Base-by-base conservation (phyloP, 2,797 vertebrate genomes). In the Parauchenoglanis ngamensis region DNA sequence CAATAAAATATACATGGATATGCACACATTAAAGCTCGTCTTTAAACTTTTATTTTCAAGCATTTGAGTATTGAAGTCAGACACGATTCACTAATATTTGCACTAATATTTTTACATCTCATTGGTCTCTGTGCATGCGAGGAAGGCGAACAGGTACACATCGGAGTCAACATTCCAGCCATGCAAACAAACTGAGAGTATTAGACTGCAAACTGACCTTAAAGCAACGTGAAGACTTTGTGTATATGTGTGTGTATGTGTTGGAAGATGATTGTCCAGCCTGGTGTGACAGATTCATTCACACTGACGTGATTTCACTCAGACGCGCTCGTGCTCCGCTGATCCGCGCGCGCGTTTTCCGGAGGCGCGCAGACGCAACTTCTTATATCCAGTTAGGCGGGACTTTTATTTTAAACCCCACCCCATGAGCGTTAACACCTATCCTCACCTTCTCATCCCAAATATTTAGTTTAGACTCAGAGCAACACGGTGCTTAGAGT, bases 361-460 rank as follows among this genome's bases (percentile, higher is more conserved):
- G 35, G 61, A 25, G 31, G 1, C 57, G 35, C 23, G 59, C 80
- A 63, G 46, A 59, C 68, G 85, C 83, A 82, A 81, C 89, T 85
- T 63, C 87, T 92, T 91, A 85, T 88, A 88, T 23, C 75, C 85
- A 83, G 63, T 78, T 54, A 86, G 89, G 91, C 88, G 88, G 89
- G 91, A 86, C 88, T 89, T 73, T 80, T 2, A 12, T 52, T 12
- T 19, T 4, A 86, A 75, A 12, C 84, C 59, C 88, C 90, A 77
- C 89, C 83, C 91, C 89, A 79, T 73, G 76, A 84, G 17, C 80
- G 0, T 10, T 7, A 4, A 84, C 68, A 84, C 68, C 84, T 77
- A 17, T 49, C 44, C 61, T 46, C 79, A 81, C 59, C 79, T 81
- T 63, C 17, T n/a, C 35, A 40, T 44, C 19, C 35, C 2, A 21